Conservation (phyloP, 1,140 invertebrate genomes). For the Drosophila grimshawi region DNA sequence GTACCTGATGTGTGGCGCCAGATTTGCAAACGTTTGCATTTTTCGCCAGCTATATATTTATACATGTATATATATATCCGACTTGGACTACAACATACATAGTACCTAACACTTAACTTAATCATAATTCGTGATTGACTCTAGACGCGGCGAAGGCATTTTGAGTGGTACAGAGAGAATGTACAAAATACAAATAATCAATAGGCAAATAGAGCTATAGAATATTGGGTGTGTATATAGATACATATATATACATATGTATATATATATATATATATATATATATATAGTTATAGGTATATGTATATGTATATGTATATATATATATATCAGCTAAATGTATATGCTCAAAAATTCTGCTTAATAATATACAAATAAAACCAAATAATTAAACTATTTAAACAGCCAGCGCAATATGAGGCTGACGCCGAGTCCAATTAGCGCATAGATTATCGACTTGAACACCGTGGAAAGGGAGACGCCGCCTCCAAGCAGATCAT, state of each 20-base stretch:
- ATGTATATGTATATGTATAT: constrained; percentile 40
- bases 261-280: too few relatives aligned
- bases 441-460: constrained; percentile 61
- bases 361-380: constrained; percentile 57
- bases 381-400: constrained; percentile 68
- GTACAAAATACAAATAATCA: constrained; percentile 56
- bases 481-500: constrained; percentile 44
- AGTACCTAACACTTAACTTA: constrained; percentile 15
- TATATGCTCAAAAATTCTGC: constrained; percentile 55
- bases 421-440: constrained; percentile 59
- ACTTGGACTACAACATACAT: constrained; percentile 7
- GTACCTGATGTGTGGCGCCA: constrained; percentile 36
- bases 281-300: background rate
- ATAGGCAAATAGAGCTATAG: constrained; percentile 22
- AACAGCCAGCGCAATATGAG: constrained; percentile 68
- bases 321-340: constrained; percentile 1
- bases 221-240: constrained; percentile 45
- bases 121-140: constrained; percentile 47
- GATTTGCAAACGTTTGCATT: background rate
- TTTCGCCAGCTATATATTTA: constrained; percentile 2
- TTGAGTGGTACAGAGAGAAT: constrained; percentile 49
- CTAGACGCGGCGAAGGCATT: constrained; percentile 36
- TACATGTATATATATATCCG: background rate
- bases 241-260: constrained; percentile 16
- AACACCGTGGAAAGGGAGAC: constrained; percentile 55